Evolutionary conservation across 2,888 invertebrate species (phyloP), one percentile per base, ranked within the genome.

Genomic region (Brachynemurus nebulosus): DNA sequence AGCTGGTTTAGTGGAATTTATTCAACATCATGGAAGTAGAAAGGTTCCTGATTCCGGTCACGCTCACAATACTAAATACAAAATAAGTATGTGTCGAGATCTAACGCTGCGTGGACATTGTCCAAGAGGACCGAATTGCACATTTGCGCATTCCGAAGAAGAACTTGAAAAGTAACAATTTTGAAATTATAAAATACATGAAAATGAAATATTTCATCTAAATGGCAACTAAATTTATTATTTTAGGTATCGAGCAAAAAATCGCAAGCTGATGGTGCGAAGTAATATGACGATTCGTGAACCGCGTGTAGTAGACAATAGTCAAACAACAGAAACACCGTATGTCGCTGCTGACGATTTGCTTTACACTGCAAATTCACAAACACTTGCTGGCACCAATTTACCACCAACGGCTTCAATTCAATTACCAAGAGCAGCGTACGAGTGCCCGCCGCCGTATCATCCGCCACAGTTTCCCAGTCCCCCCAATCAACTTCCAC

Each of bases 11-110:
- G 81, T 85, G 2, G 80, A 82, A 47, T 86, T 85, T 55, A 76
- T 86, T 48, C 76, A 80, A 55, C 78, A 79, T 55, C 81, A 83
- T 53, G 82, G 82, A 4, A 77, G 74, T 53, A 68, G 80, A 16
- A 78, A 79, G 63, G 58, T 72, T 5, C 73, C 73, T 58, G 72
- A 77, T 54, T 63, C 76, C 48, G 55, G 69, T 47, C 71, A 74
- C 51, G 63, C 67, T 7, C 76, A 74, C 46, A 68, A 82, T 59
- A 71, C 77, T 11, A 86, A 85, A 59, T 91, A 90, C 66, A 92
- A 92, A 68, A 86, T 90, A 46, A 83, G 84, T 57, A 80, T 92
- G 78, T 93, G 92, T 54, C 74, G 92, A 1, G 91, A 93, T 63
- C 70, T 89, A 8, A 76, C 80, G 1, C 69, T 81, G 18, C 72